These are phyloP conservation scores for Platichthys stellatus DNA, from an alignment of 2,113 vertebrate genomes.

Conservation along the genomic window DNA sequence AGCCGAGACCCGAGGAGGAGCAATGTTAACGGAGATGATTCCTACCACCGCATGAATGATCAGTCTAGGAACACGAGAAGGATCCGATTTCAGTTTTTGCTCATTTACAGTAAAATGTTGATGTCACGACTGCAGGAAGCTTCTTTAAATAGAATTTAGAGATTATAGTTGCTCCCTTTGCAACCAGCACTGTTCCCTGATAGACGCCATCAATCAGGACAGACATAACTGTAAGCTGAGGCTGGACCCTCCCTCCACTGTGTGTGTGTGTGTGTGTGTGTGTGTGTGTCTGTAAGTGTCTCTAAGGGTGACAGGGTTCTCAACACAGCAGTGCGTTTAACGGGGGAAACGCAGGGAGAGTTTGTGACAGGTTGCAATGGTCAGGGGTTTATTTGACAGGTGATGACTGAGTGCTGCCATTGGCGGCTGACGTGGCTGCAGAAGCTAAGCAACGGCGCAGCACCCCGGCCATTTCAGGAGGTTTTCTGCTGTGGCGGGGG, in stretches of 20 bases:
- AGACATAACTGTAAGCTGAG: slow-evolving; percentile 39
- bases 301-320: slow-evolving; percentile 57
- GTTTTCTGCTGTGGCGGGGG: background rate
- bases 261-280: slow-evolving; percentile 15
- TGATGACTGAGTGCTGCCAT: slow-evolving; percentile 8
- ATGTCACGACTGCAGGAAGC: background rate
- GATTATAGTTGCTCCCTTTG: slow-evolving; percentile 13
- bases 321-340: slow-evolving; percentile 60
- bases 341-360: slow-evolving; percentile 28
- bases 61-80: slow-evolving; percentile 37
- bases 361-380: slow-evolving; percentile 67
- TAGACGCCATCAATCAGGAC: slow-evolving; percentile 49
- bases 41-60: slow-evolving; percentile 36
- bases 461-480: slow-evolving; percentile 18
- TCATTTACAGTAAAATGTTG: slow-evolving; percentile 30
- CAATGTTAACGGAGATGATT: slow-evolving; percentile 27
- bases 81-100: slow-evolving; percentile 41
- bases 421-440: slow-evolving; percentile 21
- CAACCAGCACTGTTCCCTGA: slow-evolving; percentile 25
- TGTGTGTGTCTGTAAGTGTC: slow-evolving; percentile 13
- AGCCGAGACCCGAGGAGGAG: slow-evolving; percentile 51
- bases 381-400: slow-evolving; percentile 73
- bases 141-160: slow-evolving; percentile 9
- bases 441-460: slow-evolving; percentile 16
- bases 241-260: slow-evolving; percentile 15